A percentile compares a stretch with the other conserved stretches of the same genome.
Evolutionary conservation across 2,888 invertebrate species (phyloP).

Genomic region (Ametastegia equiseti): DNA sequence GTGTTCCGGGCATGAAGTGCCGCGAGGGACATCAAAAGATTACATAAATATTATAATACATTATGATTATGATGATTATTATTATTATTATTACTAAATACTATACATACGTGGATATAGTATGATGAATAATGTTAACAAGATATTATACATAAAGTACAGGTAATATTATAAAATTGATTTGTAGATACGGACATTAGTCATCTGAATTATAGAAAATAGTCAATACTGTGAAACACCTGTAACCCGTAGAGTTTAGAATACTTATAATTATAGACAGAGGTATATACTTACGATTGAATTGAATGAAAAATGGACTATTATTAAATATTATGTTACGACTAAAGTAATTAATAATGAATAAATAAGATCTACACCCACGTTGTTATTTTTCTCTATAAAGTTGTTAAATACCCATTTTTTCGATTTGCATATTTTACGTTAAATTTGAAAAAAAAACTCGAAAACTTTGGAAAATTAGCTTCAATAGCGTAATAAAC

Average conservation of each 20-base stretch:
- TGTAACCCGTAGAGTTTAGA: slow-evolving; percentile 42
- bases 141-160: slow-evolving; percentile 4
- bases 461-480: too few relatives aligned
- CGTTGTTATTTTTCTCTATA: not conserved
- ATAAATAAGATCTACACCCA: slow-evolving; percentile 40
- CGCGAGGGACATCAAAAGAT: slow-evolving; percentile 31
- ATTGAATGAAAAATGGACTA: slow-evolving; percentile 41
- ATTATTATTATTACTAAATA: slow-evolving; percentile 5
- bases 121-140: slow-evolving; percentile 11
- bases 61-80: too few relatives aligned
- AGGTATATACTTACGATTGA: slow-evolving; percentile 53
- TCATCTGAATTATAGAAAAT: slow-evolving; percentile 41
- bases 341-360: slow-evolving; percentile 32
- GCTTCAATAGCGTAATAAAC: too few relatives aligned
- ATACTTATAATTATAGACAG: slow-evolving; percentile 50
- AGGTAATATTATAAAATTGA: slow-evolving; percentile 21
- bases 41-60: slow-evolving; percentile 39
- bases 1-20: not conserved
- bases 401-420: too few relatives aligned
- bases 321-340: slow-evolving; percentile 63
- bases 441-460: too few relatives aligned
- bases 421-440: too few relatives aligned
- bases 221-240: slow-evolving; percentile 42
- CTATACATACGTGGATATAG: not conserved
- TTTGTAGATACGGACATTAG: slow-evolving; percentile 24